Conservation (phyloP, 2,113 vertebrate genomes). For the Ceyx melanurus region DNA sequence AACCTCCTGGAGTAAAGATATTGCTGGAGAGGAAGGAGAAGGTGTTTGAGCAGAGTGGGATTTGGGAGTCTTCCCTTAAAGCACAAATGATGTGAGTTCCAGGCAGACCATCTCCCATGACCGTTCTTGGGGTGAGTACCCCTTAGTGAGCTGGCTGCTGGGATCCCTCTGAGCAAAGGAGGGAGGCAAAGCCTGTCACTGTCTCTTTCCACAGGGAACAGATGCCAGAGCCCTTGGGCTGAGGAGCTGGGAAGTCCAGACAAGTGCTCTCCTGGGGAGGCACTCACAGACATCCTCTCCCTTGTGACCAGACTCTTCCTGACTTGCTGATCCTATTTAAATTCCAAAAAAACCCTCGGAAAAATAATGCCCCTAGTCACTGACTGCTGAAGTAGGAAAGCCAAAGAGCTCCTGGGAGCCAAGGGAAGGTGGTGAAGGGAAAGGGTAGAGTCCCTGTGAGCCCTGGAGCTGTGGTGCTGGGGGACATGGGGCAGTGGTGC, state of each 20-base stretch:
- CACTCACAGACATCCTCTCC: constrained; percentile 5
- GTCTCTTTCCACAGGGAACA: background rate
- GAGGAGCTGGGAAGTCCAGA: background rate
- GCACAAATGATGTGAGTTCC: background rate
- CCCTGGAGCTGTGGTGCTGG: background rate
- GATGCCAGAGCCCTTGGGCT: background rate
- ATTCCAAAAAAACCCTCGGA: background rate
- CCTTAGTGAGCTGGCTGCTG: background rate
- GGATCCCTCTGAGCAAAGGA: background rate
- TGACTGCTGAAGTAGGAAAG: background rate
- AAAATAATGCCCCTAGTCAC: background rate
- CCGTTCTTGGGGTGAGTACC: accelerated
- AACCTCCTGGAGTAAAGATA: background rate
- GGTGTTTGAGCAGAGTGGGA: background rate
- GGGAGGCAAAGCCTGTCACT: background rate
- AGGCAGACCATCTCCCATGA: background rate
- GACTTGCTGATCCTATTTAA: background rate
- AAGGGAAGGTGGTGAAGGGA: background rate
- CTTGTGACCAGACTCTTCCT: background rate
- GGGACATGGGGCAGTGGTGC: background rate
- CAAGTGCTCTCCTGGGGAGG: background rate
- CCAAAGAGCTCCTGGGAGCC: background rate
- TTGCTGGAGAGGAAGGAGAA: background rate
- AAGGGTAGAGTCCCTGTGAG: background rate
- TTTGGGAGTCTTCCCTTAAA: background rate